phyloP scores from a whole-genome alignment of 1,140 invertebrate genomes.

The Drosophila melanica region DNA sequence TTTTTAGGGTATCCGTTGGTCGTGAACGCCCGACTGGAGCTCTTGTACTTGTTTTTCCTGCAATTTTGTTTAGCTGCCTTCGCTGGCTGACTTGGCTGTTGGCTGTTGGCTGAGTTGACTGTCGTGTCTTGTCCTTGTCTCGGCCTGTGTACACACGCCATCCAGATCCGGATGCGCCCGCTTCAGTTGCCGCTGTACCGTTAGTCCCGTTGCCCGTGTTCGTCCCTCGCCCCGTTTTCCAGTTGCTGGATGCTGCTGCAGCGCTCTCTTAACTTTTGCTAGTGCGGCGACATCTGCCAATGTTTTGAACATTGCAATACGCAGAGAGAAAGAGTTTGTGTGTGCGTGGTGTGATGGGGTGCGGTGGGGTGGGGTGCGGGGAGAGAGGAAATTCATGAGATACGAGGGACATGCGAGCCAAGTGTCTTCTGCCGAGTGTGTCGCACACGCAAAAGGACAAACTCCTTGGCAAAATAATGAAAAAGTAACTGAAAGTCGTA shows the following conservation, averaged over 20 bases:
- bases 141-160: constrained; percentile 52
- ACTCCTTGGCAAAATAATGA: constrained; percentile 80
- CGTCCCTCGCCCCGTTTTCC: not conserved
- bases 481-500: constrained; percentile 82
- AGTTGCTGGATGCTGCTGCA: not conserved
- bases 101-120: constrained; percentile 57
- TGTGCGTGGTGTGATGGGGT: not conserved
- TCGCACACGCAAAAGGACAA: constrained; percentile 72
- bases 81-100: constrained; percentile 10
- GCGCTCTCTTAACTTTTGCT: constrained; percentile 69
- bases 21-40: too few species aligned
- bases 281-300: constrained; percentile 80
- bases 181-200: not conserved
- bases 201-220: not conserved
- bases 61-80: constrained; percentile 27
- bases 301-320: constrained; percentile 78
- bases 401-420: constrained; percentile 37
- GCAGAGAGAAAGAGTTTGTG: constrained; percentile 9
- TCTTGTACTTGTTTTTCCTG: not conserved
- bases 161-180: constrained; percentile 33
- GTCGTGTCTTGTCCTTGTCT: constrained; percentile 61
- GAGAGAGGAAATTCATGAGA: constrained; percentile 4
- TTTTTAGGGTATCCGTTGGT: too few species aligned
- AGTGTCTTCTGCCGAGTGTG: constrained; percentile 49
- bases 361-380: not conserved